phyloP scores from a whole-genome alignment of 2,113 vertebrate species.

The Puntigrus tetrazona region DNA sequence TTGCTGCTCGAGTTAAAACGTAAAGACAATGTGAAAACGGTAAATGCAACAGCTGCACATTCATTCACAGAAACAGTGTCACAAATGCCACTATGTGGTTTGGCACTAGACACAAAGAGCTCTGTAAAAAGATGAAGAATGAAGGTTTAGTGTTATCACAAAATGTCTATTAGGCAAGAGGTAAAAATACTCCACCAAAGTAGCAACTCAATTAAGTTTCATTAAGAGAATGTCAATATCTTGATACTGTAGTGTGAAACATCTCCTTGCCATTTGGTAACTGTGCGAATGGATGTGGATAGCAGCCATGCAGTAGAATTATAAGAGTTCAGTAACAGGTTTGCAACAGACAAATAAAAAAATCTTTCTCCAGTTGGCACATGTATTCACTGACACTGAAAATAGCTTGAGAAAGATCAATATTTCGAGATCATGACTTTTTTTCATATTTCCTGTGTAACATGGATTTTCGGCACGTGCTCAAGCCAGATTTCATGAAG shows the following conservation, averaged over 20 bases:
- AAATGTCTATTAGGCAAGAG: background rate
- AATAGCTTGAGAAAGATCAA: conserved; percentile 24
- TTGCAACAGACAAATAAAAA: conserved; percentile 1
- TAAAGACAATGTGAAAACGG: conserved; percentile 19
- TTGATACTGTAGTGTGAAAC: conserved; percentile 51
- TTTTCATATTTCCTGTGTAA: conserved; percentile 61
- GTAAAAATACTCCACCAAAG: conserved; percentile 17
- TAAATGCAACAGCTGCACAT: conserved; percentile 51
- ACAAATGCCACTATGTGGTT: conserved; percentile 61
- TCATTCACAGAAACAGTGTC: conserved; percentile 59
- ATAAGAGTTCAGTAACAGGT: conserved; percentile 49
- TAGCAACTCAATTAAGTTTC: conserved; percentile 20
- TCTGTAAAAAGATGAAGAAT: background rate
- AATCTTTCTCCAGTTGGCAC: conserved; percentile 55
- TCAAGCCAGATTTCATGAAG: conserved; percentile 49
- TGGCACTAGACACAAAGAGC: conserved; percentile 66
- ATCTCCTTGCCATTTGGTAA: conserved; percentile 34
- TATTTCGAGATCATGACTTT: conserved; percentile 26
- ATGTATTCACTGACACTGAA: conserved; percentile 65
- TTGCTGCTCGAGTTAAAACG: background rate
- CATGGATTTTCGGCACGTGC: conserved; percentile 39
- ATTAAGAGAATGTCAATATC: conserved; percentile 17
- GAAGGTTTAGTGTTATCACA: conserved; percentile 24
- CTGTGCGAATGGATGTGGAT: conserved; percentile 33
- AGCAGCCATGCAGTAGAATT: conserved; percentile 64